Evolutionary conservation across 2,797 vertebrate species (phyloP).

Genomic region (Parotocinclus haroldoi): DNA sequence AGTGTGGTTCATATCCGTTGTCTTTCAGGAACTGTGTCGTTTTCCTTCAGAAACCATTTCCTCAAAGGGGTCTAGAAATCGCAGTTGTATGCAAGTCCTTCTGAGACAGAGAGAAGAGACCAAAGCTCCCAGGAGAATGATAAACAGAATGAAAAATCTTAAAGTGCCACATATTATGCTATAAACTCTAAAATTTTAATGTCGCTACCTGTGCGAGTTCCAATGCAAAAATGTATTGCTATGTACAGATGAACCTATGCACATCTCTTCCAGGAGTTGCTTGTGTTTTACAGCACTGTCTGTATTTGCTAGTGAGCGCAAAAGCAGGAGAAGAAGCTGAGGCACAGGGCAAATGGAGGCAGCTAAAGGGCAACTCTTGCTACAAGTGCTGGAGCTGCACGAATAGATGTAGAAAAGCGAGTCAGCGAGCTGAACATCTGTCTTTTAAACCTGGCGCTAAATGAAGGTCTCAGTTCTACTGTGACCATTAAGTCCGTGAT

Average conservation of each 20-base stretch:
- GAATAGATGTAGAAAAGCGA: constrained; percentile 46
- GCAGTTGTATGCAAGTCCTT: no score
- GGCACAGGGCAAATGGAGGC: constrained; percentile 9
- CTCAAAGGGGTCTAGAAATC: no score
- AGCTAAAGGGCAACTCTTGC: constrained; percentile 44
- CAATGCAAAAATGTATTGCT: constrained; percentile 27
- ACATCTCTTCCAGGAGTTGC: constrained; percentile 16
- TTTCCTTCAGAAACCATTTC: neutral
- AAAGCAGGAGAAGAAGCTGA: constrained; percentile 13
- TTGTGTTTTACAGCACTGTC: constrained; percentile 21
- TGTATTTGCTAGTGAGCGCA: constrained; percentile 15
- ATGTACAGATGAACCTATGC: neutral
- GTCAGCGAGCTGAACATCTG: constrained; percentile 57
- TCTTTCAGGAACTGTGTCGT: neutral
- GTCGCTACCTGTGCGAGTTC: constrained; percentile 1
- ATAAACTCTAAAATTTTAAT: constrained; percentile 20
- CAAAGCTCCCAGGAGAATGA: constrained; percentile 1
- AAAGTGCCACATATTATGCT: neutral
- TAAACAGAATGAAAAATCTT: constrained; percentile 4
- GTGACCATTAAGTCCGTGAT: constrained; percentile 43
- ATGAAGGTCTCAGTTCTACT: constrained; percentile 52
- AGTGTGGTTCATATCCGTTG: neutral
- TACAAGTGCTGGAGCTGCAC: constrained; percentile 41
- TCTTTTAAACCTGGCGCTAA: constrained; percentile 51
- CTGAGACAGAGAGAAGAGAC: constrained; percentile 8